Conservation (phyloP, 2,888 invertebrate species). For the Platycheirus albimanus region DNA sequence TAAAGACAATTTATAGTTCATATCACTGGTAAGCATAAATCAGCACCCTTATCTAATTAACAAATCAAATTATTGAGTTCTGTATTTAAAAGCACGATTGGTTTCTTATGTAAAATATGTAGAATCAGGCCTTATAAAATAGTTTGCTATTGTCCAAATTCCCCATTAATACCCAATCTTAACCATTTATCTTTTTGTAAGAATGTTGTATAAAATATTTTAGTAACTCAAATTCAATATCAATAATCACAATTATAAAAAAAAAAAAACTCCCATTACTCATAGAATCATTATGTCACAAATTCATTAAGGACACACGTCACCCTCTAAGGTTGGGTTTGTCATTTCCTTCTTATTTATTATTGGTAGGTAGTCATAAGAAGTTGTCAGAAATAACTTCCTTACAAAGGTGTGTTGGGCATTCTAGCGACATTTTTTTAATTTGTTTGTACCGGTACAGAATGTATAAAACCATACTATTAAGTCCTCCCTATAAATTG, state of each 20-base stretch:
- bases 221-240: too few species aligned
- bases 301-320: slow-evolving; percentile 47
- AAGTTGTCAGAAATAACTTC: slow-evolving; percentile 40
- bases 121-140: too few species aligned
- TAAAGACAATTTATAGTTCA: too few species aligned
- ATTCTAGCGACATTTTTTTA: slow-evolving; percentile 53
- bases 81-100: too few species aligned
- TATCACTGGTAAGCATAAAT: too few species aligned
- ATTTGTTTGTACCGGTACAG: slow-evolving; percentile 39
- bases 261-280: slow-evolving; percentile 13
- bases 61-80: too few species aligned
- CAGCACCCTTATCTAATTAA: too few species aligned
- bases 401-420: slow-evolving; percentile 66
- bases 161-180: too few species aligned
- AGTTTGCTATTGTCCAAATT: too few species aligned
- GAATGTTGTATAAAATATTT: too few species aligned
- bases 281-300: slow-evolving; percentile 34
- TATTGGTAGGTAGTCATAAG: slow-evolving; percentile 50
- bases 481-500: slow-evolving; percentile 6
- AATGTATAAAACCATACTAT: slow-evolving; percentile 13
- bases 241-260: neutral
- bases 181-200: too few species aligned
- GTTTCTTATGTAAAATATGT: too few species aligned
- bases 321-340: slow-evolving; percentile 34
- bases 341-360: neutral